Conservation (phyloP, 1,140 invertebrate genomes). For the Drosophila parvula region DNA sequence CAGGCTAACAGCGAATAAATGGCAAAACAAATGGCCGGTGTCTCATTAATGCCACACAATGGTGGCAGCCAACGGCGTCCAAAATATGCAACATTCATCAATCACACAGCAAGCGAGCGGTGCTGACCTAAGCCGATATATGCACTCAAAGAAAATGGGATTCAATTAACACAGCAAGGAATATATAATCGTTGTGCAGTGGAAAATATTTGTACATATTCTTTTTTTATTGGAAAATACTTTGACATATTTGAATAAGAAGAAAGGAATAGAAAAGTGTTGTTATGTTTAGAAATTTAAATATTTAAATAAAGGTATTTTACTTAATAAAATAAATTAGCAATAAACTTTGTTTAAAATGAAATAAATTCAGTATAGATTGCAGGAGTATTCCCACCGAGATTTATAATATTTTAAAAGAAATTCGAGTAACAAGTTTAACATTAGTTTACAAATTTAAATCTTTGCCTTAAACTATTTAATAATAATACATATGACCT, state of each 20-base stretch:
- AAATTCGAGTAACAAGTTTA: too few species aligned
- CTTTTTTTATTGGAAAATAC: neutral
- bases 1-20: slow-evolving; percentile 47
- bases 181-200: neutral
- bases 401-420: too few species aligned
- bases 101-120: slow-evolving; percentile 67
- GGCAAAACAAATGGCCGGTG: slow-evolving; percentile 76
- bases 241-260: neutral
- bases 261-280: neutral
- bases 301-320: too few species aligned
- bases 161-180: neutral
- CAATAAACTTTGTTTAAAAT: too few species aligned
- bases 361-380: too few species aligned
- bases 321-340: too few species aligned
- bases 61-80: slow-evolving; percentile 70
- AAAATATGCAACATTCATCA: slow-evolving; percentile 82
- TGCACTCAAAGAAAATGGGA: slow-evolving; percentile 5
- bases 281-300: neutral
- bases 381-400: too few species aligned
- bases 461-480: neutral
- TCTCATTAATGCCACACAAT: slow-evolving; percentile 81
- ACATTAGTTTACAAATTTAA: neutral
- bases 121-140: slow-evolving; percentile 31
- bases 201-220: neutral
- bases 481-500: neutral